Evolutionary conservation across 2,113 vertebrate genomes (phyloP), one percentile per base, ranked within the genome.

Genomic region (Pheucticus melanocephalus): DNA sequence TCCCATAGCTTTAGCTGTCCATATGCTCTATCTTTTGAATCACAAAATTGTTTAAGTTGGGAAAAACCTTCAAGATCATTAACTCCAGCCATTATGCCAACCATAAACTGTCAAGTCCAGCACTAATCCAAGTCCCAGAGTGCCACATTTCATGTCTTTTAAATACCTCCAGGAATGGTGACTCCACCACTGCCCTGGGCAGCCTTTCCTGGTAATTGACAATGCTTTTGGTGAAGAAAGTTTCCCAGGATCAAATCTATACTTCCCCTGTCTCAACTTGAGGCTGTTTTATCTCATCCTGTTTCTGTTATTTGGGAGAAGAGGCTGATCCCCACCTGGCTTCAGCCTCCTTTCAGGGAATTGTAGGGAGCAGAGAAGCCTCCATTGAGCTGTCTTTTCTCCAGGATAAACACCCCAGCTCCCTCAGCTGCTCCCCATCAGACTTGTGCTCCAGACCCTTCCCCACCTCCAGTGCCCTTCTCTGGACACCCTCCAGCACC

Each of bases 321-420:
- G 39, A 82, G 24, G 45, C 17, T 0, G 0, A 47, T 35, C 2
- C 6, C 5, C 10, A 21, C 19, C 35, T 57, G 1, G 0, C 13
- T 59, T 28, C 69, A 72, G 0, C 4, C 12, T 68, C 21, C 39
- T 54, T 13, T 83, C 25, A 31, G 27, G 22, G 30, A 59, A 6
- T 5, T 54, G 10, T 25, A n/a, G 8, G 48, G 16, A 39, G 4
- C 3, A 1, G 12, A 15, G 22, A 47, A 40, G 10, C 45, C 18
- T 37, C 23, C 4, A 3, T 9, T 24, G 10, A 45, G 6, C 24
- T 3, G 8, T 7, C 15, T 65, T 37, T 60, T 53, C 56, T 39
- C 27, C 31, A 56, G 7, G 0, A 4, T 79, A 5, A 82, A 8
- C 21, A 45, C 3, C 3, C 3, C 35, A 61, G 25, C 8, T 86